Percentiles rank a stretch among this genome's conserved stretches.
These are phyloP conservation scores for Mamestra configurata DNA, from an alignment of 1,140 invertebrate species.

Conservation along the genomic window DNA sequence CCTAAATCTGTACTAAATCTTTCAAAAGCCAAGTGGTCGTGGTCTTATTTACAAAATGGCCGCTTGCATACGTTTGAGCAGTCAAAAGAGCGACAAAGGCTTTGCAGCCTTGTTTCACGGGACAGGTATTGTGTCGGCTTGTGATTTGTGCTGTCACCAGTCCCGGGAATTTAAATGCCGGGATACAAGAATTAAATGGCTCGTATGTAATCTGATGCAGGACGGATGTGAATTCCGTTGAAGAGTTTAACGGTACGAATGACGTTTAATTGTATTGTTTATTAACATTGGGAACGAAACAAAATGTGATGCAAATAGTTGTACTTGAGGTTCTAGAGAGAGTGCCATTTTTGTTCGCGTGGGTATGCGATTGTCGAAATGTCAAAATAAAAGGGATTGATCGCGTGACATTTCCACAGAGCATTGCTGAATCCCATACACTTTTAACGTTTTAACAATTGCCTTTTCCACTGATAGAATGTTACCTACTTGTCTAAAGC, in stretches of 20 bases:
- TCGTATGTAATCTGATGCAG: not conserved
- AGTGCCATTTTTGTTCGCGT: no score
- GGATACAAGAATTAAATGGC: constrained; percentile 13
- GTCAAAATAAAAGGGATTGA: no score
- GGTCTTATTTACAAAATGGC: constrained; percentile 10
- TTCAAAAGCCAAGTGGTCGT: not conserved
- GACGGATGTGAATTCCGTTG: not conserved
- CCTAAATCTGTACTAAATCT: not conserved
- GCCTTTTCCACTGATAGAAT: no score
- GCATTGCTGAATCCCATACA: no score
- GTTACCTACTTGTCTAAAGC: no score
- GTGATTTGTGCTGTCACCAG: not conserved
- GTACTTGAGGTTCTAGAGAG: no score
- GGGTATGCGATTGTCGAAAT: no score
- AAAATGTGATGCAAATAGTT: no score
- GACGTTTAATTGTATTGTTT: no score
- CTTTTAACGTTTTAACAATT: no score
- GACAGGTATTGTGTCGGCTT: constrained; percentile 8
- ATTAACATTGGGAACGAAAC: no score
- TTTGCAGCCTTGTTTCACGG: not conserved
- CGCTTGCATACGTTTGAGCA: not conserved
- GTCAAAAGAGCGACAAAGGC: constrained; percentile 9
- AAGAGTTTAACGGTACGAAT: not conserved
- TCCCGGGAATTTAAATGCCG: constrained; percentile 6
- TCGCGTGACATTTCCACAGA: no score